Base-by-base conservation (phyloP, 2,113 vertebrate genomes). In the Labeo catla region DNA sequence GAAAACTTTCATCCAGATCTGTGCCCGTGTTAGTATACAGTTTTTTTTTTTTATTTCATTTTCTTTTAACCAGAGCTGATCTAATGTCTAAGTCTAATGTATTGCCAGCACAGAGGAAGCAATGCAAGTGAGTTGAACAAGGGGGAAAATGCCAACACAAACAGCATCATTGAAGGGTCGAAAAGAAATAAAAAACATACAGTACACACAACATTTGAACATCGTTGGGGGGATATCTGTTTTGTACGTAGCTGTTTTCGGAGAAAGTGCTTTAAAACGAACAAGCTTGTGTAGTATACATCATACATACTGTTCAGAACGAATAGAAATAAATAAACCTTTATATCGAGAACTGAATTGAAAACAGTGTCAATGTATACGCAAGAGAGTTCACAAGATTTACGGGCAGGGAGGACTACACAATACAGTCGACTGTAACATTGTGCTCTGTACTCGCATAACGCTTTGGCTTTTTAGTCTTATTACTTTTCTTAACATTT, bases 1-100 rank as follows among this genome's bases (percentile, higher is more conserved):
- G 47, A 83, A 86, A 70, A 76, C 86, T 80, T 90, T 87, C 68
- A 54, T 88, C 87, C 90, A 89, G 87, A 84, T 84, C 89, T 87
- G 87, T 84, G 61, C 86, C 89, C 81, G 50, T 80, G 54, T 85
- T 78, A 73, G 47, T 70, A 52, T 70, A 70, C 65, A 82, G 50
- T 8, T 76, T 50, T 76, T 76, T 49, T 49, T 19, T 72, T 34
- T 70, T 54, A 43, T 43, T 63, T 74, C 50, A 36, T 43, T 39
- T 66, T 78, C 49, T 78, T 79, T 65, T 78, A 65, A 86, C 81
- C 82, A 72, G 66, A 59, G 77, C 87, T 70, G 52, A 66, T 66
- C n/a, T 87, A 79, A 57, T 85, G 50, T 78, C 80, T 43, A 76
- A 57, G 5, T 78, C 36, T 28, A 61, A 63, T 61, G 81, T 79